phyloP scores from a whole-genome alignment of 2,113 vertebrate species.

The Edolisoma coerulescens region DNA sequence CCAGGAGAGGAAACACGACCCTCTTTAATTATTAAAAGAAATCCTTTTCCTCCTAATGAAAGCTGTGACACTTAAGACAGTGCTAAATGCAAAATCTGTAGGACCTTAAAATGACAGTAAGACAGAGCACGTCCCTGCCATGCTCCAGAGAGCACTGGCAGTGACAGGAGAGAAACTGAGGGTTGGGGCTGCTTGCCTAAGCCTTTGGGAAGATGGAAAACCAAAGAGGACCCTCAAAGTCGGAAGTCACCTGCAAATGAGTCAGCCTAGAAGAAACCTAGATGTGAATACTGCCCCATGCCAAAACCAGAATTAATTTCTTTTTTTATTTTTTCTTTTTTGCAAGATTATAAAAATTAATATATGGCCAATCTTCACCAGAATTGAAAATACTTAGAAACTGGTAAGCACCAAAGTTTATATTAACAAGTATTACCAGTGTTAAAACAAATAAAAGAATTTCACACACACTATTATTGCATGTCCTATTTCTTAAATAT shows the following conservation, averaged over 20 bases:
- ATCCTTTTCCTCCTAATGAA: not conserved
- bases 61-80: not conserved
- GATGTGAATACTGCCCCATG: not conserved
- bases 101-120: not conserved
- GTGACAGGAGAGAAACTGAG: not conserved
- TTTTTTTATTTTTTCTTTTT: not conserved
- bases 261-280: not conserved
- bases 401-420: not conserved
- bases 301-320: not conserved
- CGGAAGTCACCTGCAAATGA: not conserved
- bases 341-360: not conserved
- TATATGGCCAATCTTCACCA: not conserved
- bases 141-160: not conserved
- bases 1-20: not conserved
- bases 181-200: not conserved
- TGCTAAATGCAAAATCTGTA: not conserved
- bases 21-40: constrained; percentile 43
- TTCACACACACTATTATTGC: not conserved
- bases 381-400: not conserved
- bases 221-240: not conserved
- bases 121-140: not conserved
- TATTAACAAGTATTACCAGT: not conserved
- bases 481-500: not conserved
- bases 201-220: not conserved
- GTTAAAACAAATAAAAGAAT: not conserved